Evolutionary conservation across 2,888 invertebrate species (phyloP), one percentile per base, ranked within the genome.

Genomic region (Monochamus alternatus): DNA sequence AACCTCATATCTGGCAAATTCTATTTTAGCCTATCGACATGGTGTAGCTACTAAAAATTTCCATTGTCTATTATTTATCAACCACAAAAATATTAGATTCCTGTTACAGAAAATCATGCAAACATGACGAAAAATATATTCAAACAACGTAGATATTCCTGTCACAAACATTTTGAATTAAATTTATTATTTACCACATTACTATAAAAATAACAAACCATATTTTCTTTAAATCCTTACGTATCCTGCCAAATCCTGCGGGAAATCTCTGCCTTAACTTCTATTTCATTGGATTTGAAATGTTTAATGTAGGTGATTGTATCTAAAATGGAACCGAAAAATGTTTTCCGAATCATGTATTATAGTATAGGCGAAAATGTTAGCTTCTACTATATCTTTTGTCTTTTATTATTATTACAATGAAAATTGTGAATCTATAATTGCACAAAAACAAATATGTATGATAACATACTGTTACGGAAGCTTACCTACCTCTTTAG

Each of bases 281-380:
- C 71, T 63, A 63, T 71, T 71, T 52, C 63, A 71, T 63, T 71
- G 71, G 71, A 71, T 71, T 71, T 71, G 71, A 38, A 71, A 71
- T 71, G 63, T 71, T 63, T 71, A 63, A 63, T 71, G 71, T 71
- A 71, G 52, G 62, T 71, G 63, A 71, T 71, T 71, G 71, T 52
- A n/a, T 51, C 9, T 52, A 38, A 63, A 71, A 71, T 52, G 30
- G 52, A 38, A 38, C 62, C 32, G 32, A 14, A 52, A 60, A 59
- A 59, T 55, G 22, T 51, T 58, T 43, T 32, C 30, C 3, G 47
- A 59, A 51, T 60, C 30, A 60, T 60, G 60, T 10, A 47, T 47
- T 32, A 62, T 7, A 12, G 22, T 22, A 22, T 22, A 22, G 22
- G 22, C 22, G 22, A 22, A 22, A 22, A 22, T 22, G 22, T 22